Percentiles rank a stretch among this genome's conserved stretches.
phyloP scores from a whole-genome alignment of 2,113 vertebrate species.

The Cebidichthys violaceus region DNA sequence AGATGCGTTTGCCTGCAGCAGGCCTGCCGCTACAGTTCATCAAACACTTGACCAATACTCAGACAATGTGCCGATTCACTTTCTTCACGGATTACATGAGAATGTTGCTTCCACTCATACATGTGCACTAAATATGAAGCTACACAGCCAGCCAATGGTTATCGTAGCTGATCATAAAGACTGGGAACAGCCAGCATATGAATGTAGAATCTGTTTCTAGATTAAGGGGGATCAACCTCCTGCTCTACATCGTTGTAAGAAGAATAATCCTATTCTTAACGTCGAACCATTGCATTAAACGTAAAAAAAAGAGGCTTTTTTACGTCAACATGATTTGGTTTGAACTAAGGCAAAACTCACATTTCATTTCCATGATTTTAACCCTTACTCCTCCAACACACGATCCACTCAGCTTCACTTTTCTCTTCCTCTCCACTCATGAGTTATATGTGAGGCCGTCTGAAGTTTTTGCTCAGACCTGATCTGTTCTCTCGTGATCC shows the following conservation, averaged over 20 bases:
- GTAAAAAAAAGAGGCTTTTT: background rate
- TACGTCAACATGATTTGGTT: background rate
- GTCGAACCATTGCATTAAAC: background rate
- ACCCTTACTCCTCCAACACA: background rate
- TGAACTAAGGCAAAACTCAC: conserved; percentile 3
- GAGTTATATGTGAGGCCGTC: conserved; percentile 33
- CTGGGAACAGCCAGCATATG: background rate
- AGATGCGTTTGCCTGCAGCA: background rate
- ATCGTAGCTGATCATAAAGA: background rate
- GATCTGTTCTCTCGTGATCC: conserved; percentile 29
- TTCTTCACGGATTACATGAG: background rate
- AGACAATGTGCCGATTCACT: background rate
- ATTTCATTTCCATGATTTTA: conserved; percentile 14
- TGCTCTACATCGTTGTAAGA: background rate
- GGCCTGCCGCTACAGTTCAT: background rate
- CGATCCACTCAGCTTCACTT: conserved; percentile 28
- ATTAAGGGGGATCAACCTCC: background rate
- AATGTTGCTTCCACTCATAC: background rate
- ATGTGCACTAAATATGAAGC: background rate
- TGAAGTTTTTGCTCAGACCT: conserved; percentile 27
- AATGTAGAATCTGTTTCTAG: background rate
- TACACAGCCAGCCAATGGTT: background rate
- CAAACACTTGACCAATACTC: background rate
- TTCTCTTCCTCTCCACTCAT: conserved; percentile 26
- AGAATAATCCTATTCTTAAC: background rate